Base-by-base conservation (phyloP, 1,140 invertebrate genomes). In the Lordiphosa mommai region DNA sequence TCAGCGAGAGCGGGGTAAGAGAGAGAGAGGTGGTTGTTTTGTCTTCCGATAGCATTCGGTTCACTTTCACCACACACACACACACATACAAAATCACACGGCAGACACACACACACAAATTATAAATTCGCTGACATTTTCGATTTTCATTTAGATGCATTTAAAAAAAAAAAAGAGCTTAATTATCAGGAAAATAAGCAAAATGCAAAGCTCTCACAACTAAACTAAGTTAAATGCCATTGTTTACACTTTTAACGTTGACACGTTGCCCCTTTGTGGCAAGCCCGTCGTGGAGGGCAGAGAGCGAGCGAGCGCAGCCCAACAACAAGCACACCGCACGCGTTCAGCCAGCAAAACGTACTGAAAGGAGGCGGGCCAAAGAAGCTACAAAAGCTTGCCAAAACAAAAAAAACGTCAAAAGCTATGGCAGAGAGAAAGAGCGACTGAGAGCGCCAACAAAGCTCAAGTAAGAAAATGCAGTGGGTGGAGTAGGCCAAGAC, bases 231-330 rank as follows among this genome's bases (percentile, higher is more conserved):
- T 49, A 27, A 30, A 50, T 43, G 33, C 44, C 51, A 77, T 82
- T 82, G 77, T 85, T 82, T 82, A 82, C 79, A 84, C 67, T 82
- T 65, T 67, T 52, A 40, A 32, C 37, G 72, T 72, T 82, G 77
- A 82, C 76, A 82, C 76, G 76, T 82, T 76, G 76, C 77, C 76
- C 61, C 73, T 63, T 59, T 72, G 59, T 79, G 58, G 73, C 68
- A 57, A 55, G 57, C 73, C 70, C 52, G 43, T 47, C 14, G 17
- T n/a, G 13, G 17, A 52, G 53, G 16, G n/a, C 9, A 17, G 17
- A 20, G 27, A 38, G 67, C 50, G 46, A 30, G 56, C 13, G 29
- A 34, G 44, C 47, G 55, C 46, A 37, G 46, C 57, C 38, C 34
- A 37, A 37, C 40, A 13, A 40, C 8, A 40, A 47, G 65, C 56